phyloP scores from a whole-genome alignment of 1,140 invertebrate species.

The Plutomurus gul region DNA sequence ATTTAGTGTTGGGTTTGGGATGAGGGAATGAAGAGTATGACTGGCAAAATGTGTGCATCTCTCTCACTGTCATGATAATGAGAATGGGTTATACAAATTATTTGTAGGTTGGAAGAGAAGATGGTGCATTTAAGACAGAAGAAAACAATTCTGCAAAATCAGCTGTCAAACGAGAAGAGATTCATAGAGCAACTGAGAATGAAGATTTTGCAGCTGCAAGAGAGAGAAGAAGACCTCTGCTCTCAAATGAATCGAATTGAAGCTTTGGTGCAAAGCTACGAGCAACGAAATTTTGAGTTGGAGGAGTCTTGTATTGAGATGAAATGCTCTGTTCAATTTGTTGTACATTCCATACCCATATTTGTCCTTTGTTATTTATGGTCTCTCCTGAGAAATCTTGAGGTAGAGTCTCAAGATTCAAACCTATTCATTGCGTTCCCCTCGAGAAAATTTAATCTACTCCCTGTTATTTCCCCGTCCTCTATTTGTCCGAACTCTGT shows the following conservation, averaged over 20 bases:
- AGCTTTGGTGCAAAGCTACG: slow-evolving; percentile 59
- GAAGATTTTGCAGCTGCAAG: slow-evolving; percentile 44
- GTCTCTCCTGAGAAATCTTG: slow-evolving; percentile 35
- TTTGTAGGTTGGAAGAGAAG: slow-evolving; percentile 55
- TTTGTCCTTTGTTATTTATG: slow-evolving; percentile 67
- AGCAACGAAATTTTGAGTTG: slow-evolving; percentile 64
- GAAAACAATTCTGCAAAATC: slow-evolving; percentile 48
- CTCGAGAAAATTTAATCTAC: not conserved
- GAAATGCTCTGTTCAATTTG: slow-evolving; percentile 64
- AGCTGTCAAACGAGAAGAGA: slow-evolving; percentile 43
- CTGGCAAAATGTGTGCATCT: no score
- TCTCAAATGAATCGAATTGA: slow-evolving; percentile 54
- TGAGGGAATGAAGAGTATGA: not conserved
- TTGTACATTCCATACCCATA: slow-evolving; percentile 69
- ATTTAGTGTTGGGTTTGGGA: no score
- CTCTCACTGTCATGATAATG: slow-evolving; percentile 6
- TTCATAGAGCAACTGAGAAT: slow-evolving; percentile 50
- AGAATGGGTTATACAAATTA: slow-evolving; percentile 11
- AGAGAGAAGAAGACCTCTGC: slow-evolving; percentile 44
- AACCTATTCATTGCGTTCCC: not conserved
- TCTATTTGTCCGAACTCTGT: not conserved
- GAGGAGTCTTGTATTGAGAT: slow-evolving; percentile 65
- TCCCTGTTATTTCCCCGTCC: not conserved
- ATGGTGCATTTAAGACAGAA: slow-evolving; percentile 54
- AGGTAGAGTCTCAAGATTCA: slow-evolving; percentile 1